These are phyloP conservation scores for Drosophila novamexicana DNA, from an alignment of 1,140 invertebrate genomes.

Conservation along the genomic window DNA sequence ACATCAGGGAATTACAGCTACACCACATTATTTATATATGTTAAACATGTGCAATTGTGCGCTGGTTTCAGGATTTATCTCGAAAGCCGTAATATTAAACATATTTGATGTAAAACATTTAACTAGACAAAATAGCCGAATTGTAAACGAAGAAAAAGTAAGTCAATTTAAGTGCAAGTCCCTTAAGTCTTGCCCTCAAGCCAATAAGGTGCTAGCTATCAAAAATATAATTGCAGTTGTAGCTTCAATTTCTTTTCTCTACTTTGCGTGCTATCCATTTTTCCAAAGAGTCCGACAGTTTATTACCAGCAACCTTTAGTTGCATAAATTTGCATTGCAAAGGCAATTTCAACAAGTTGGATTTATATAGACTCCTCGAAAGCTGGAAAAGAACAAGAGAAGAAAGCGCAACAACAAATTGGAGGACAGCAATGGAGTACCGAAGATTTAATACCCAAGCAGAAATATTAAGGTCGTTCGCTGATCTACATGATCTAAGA, in stretches of 20 bases:
- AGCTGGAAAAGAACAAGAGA: neutral
- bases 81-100: neutral
- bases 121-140: too few relatives aligned
- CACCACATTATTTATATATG: neutral
- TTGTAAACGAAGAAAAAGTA: too few relatives aligned
- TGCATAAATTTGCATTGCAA: slow-evolving; percentile 49
- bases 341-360: slow-evolving; percentile 28
- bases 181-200: too few relatives aligned
- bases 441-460: too few relatives aligned
- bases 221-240: slow-evolving; percentile 14
- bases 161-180: too few relatives aligned
- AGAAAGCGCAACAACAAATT: neutral
- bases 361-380: slow-evolving; percentile 6
- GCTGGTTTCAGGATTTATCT: neutral
- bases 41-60: neutral
- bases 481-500: too few relatives aligned
- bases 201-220: neutral
- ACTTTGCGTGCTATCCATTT: neutral
- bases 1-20: neutral
- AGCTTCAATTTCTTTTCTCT: neutral
- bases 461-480: too few relatives aligned
- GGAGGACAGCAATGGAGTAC: too few relatives aligned
- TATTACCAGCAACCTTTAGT: slow-evolving; percentile 13
- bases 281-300: neutral
- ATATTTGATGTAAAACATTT: too few relatives aligned